Conservation (phyloP, 2,113 vertebrate genomes). For the Microtus pennsylvanicus region DNA sequence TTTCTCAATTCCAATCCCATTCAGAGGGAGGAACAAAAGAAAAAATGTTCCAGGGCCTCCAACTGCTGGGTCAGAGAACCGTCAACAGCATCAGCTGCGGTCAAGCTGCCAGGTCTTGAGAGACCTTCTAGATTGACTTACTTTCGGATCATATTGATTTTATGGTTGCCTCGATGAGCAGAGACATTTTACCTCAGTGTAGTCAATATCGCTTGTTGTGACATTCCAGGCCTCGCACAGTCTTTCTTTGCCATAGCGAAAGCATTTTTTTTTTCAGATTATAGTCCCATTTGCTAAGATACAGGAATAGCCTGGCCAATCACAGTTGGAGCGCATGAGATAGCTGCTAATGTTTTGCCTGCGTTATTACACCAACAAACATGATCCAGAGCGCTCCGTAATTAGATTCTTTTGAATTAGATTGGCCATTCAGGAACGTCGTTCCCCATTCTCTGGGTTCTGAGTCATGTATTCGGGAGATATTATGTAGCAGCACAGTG, state of each 20-base stretch:
- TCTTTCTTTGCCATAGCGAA: slow-evolving; percentile 88
- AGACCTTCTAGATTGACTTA: slow-evolving; percentile 92
- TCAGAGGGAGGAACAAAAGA: slow-evolving; percentile 90
- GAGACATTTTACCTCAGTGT: slow-evolving; percentile 90
- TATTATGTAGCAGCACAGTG: slow-evolving; percentile 93
- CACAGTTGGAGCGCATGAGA: slow-evolving; percentile 94
- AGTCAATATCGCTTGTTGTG: slow-evolving; percentile 94
- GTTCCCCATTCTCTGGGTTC: slow-evolving; percentile 91
- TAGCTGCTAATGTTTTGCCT: slow-evolving; percentile 93
- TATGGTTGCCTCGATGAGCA: slow-evolving; percentile 91
- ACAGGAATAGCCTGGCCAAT: slow-evolving; percentile 90
- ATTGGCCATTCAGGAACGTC: slow-evolving; percentile 92
- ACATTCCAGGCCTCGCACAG: slow-evolving; percentile 90
- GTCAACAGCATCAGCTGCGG: slow-evolving; percentile 91
- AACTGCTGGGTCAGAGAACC: slow-evolving; percentile 90
- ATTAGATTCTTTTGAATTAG: slow-evolving; percentile 95
- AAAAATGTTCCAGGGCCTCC: slow-evolving; percentile 91
- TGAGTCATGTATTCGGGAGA: slow-evolving; percentile 93
- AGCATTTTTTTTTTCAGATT: slow-evolving; percentile 87
- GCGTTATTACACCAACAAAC: slow-evolving; percentile 94
- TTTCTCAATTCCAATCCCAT: slow-evolving; percentile 92
- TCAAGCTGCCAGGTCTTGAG: slow-evolving; percentile 90
- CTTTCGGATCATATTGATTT: slow-evolving; percentile 93
- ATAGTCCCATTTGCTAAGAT: slow-evolving; percentile 93
- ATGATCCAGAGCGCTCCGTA: slow-evolving; percentile 91